Base-by-base conservation (phyloP, 2,797 vertebrate species). In the Smutsia gigantea region DNA sequence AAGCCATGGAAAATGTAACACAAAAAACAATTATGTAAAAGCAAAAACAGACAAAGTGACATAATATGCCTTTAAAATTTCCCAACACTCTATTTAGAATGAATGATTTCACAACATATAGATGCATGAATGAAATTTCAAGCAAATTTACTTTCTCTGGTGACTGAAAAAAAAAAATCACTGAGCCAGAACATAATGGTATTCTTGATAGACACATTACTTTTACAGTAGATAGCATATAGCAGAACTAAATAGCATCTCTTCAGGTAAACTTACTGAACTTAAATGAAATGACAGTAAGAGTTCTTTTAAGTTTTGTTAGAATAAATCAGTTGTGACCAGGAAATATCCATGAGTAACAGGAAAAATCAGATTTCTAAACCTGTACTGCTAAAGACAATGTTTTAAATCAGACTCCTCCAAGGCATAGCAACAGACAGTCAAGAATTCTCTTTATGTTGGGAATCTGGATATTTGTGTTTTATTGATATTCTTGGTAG, bases 351-450 rank as follows among this genome's bases (percentile, higher is more conserved):
- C 23, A 57, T 9, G 2, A 82, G 23, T 42, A 85, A 90, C 0
- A 46, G 0, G 6, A 53, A 29, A 59, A 79, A 71, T 49, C 87
- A 63, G 37, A 71, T 55, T 96, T 66, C 23, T 77, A 63, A 68
- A 81, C 68, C 5, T 68, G 1, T 14, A 57, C 46, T 57, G 15
- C 29, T 69, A 78, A 89, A 81, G 15, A 82, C 14, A 63, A 72
- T 63, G 51, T 81, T 90, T 12, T 90, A 84, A 91, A 86, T 69
- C 46, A 90, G 19, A 87, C 25, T 74, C 82, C 11, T 90, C 29
- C 3, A 91, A 86, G 10, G 7, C 42, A 92, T 1, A 2, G 12
- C 13, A 71, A 72, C 5, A 64, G 15, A 29, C 92, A 75, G 23
- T 53, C 27, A 51, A 95, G 25, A 77, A 55, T 69, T 55, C 6